Conservation (phyloP, 2,797 vertebrate genomes). For the Manis pentadactyla region DNA sequence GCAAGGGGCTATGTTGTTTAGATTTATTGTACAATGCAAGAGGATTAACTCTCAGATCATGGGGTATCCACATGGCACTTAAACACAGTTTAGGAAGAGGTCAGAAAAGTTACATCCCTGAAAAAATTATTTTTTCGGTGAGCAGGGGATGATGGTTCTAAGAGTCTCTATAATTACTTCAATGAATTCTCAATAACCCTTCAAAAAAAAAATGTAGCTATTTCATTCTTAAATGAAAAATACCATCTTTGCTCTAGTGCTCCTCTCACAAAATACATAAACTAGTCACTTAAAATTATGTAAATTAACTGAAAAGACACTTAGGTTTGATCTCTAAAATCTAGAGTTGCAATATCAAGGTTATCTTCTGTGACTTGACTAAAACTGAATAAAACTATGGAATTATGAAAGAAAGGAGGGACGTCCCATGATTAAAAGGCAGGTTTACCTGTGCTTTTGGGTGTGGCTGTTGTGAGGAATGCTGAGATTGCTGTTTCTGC, state of each 20-base stretch:
- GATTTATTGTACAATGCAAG: background rate
- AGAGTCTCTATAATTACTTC: constrained; percentile 6
- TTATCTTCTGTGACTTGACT: background rate
- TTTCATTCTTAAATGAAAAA: constrained; percentile 45
- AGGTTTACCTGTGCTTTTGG: constrained; percentile 89
- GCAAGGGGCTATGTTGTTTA: background rate
- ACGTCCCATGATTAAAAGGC: background rate
- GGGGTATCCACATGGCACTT: background rate
- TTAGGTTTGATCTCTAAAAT: background rate
- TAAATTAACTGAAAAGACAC: constrained; percentile 29
- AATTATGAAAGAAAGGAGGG: background rate
- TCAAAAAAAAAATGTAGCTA: background rate
- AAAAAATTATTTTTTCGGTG: background rate
- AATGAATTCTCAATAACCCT: constrained; percentile 21
- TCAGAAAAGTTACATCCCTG: background rate
- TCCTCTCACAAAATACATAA: constrained; percentile 31
- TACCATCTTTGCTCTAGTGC: background rate
- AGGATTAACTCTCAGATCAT: background rate
- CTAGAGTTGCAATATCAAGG: background rate
- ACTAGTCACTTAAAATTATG: constrained; percentile 19
- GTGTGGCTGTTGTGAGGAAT: constrained; percentile 88
- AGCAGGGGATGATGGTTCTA: background rate
- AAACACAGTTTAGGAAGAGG: background rate
- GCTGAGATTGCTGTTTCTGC: constrained; percentile 91
- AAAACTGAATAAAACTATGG: background rate